phyloP scores from a whole-genome alignment of 2,113 vertebrate species.

The Alectura lathami region DNA sequence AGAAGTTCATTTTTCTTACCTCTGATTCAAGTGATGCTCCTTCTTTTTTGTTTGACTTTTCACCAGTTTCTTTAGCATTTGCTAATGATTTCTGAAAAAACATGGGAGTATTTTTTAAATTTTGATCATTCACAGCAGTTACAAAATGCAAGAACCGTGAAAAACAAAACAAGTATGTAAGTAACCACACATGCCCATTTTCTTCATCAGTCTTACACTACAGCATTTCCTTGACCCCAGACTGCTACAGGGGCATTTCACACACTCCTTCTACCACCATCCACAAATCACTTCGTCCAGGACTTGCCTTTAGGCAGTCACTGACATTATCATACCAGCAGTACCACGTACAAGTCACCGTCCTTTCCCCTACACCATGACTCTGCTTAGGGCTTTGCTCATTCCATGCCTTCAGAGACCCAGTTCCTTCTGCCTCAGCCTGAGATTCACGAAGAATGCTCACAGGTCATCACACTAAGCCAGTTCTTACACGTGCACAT shows the following conservation, averaged over 20 bases:
- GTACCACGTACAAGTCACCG: background rate
- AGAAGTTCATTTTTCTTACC: constrained; percentile 54
- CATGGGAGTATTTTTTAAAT: background rate
- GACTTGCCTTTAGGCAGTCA: background rate
- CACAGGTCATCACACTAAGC: background rate
- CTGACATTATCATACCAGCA: background rate
- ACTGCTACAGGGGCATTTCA: background rate
- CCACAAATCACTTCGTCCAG: background rate
- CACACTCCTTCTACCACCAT: background rate
- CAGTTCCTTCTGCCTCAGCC: background rate
- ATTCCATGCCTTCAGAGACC: background rate
- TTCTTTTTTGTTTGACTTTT: constrained; percentile 27
- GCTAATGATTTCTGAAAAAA: constrained; percentile 63
- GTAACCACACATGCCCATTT: background rate
- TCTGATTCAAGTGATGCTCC: constrained; percentile 61
- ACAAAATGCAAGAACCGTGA: background rate
- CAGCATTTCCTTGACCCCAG: background rate
- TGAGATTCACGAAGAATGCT: background rate
- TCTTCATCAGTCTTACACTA: background rate
- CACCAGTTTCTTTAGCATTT: constrained; percentile 32
- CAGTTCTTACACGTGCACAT: background rate
- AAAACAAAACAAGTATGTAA: background rate
- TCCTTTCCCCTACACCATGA: background rate
- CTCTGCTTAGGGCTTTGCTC: background rate
- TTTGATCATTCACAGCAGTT: background rate